Conservation (phyloP, 2,888 invertebrate genomes). For the Agriopis aurantiaria region DNA sequence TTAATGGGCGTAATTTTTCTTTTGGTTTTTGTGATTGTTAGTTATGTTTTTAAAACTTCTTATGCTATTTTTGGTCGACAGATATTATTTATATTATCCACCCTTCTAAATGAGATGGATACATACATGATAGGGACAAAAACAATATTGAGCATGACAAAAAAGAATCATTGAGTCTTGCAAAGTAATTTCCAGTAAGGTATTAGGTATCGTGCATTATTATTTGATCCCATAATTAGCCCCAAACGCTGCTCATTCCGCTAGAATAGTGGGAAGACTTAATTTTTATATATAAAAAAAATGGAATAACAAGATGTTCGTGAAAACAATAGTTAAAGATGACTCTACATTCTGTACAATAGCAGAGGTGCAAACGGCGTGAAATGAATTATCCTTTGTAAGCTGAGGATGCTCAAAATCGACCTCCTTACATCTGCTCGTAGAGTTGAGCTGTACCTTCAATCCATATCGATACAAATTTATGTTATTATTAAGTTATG, state of each 20-base stretch:
- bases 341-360: slow-evolving; percentile 9
- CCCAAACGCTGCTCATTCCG: too few relatives aligned
- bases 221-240: too few relatives aligned
- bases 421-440: slow-evolving; percentile 48
- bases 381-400: slow-evolving; percentile 55
- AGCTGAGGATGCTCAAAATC: slow-evolving; percentile 39
- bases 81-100: too few relatives aligned
- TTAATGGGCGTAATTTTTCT: slow-evolving; percentile 19
- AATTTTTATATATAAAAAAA: too few relatives aligned
- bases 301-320: background rate
- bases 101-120: too few relatives aligned
- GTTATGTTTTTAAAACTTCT: background rate
- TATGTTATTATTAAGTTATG: background rate
- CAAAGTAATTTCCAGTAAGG: too few relatives aligned
- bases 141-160: too few relatives aligned
- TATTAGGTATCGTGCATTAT: too few relatives aligned
- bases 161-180: too few relatives aligned
- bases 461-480: slow-evolving; percentile 17
- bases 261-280: too few relatives aligned
- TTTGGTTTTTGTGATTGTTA: background rate
- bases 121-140: too few relatives aligned
- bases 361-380: slow-evolving; percentile 12
- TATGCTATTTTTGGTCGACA: background rate
- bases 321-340: slow-evolving; percentile 19
- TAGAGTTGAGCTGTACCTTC: slow-evolving; percentile 38